phyloP scores from a whole-genome alignment of 2,113 vertebrate species.

The Neogobius melanostomus region DNA sequence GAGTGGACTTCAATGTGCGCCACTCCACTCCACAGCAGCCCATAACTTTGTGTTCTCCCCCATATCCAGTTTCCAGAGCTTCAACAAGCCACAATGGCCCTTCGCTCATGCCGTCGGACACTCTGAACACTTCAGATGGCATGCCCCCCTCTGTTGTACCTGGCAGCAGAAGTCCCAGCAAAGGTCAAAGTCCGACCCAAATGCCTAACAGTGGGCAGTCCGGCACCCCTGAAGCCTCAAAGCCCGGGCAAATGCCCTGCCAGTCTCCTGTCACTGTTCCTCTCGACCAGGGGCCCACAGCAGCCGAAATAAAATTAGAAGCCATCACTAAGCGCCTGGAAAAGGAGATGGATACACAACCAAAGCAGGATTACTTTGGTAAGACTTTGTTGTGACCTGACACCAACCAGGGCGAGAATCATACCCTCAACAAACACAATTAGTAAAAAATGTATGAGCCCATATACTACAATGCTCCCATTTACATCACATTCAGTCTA shows the following conservation, averaged over 20 bases:
- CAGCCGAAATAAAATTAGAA: constrained; percentile 89
- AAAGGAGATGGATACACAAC: constrained; percentile 90
- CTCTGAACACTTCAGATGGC: constrained; percentile 33
- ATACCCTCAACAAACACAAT: constrained; percentile 5
- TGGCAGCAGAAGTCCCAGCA: constrained; percentile 36
- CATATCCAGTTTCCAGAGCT: constrained; percentile 31
- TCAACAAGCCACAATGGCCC: constrained; percentile 57
- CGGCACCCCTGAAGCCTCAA: constrained; percentile 34
- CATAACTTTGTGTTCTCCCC: constrained; percentile 24
- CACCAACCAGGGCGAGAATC: constrained; percentile 9
- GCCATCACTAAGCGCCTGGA: constrained; percentile 90
- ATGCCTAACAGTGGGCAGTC: constrained; percentile 23
- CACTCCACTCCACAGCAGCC: constrained; percentile 47
- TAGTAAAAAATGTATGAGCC: constrained; percentile 26
- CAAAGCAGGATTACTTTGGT: constrained; percentile 94
- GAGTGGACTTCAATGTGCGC: constrained; percentile 50
- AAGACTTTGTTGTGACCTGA: constrained; percentile 64
- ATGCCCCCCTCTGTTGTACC: constrained; percentile 14
- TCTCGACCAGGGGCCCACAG: constrained; percentile 78
- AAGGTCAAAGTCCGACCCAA: constrained; percentile 45
- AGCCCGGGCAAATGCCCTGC: constrained; percentile 76
- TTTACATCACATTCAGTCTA: constrained; percentile 9
- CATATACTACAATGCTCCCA: constrained; percentile 16
- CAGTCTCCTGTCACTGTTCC: constrained; percentile 73
- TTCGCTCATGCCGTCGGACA: constrained; percentile 13